Percentiles rank a stretch among this genome's conserved stretches.
Evolutionary conservation across 2,888 invertebrate species (phyloP).

Genomic region (Disparrhopalites patrizii): DNA sequence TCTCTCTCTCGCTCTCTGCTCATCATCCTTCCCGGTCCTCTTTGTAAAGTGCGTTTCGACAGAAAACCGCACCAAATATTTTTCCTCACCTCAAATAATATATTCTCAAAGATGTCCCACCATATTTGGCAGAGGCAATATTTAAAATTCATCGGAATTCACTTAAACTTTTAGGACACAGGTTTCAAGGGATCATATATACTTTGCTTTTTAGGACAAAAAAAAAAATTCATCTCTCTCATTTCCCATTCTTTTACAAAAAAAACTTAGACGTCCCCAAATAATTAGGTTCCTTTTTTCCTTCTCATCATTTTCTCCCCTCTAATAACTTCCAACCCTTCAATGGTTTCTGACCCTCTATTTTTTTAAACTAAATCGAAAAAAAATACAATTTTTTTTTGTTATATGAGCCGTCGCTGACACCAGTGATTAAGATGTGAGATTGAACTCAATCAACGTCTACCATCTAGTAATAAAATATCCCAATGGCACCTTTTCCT

Average conservation of each 20-base stretch:
- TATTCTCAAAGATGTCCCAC: not conserved
- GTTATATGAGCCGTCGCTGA: too few species aligned
- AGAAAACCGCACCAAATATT: not conserved
- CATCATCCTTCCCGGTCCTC: constrained; percentile 4
- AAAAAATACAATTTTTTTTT: too few species aligned
- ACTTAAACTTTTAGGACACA: too few species aligned
- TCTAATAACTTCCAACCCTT: not conserved
- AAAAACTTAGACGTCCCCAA: not conserved
- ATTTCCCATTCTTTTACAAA: too few species aligned
- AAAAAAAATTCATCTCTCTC: too few species aligned
- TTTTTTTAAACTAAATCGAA: too few species aligned
- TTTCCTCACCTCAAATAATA: not conserved
- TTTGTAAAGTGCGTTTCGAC: not conserved
- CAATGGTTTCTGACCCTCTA: not conserved
- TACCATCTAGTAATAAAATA: too few species aligned
- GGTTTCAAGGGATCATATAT: too few species aligned
- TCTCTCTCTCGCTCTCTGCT: not conserved
- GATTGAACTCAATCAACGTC: too few species aligned
- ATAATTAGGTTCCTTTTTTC: not conserved
- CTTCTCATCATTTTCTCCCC: not conserved
- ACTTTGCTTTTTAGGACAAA: too few species aligned
- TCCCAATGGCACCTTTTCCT: too few species aligned
- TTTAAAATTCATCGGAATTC: not conserved
- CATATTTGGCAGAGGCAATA: not conserved
- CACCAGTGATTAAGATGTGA: too few species aligned